phyloP scores from a whole-genome alignment of 2,113 vertebrate species.

The Aegotheles bennettii region DNA sequence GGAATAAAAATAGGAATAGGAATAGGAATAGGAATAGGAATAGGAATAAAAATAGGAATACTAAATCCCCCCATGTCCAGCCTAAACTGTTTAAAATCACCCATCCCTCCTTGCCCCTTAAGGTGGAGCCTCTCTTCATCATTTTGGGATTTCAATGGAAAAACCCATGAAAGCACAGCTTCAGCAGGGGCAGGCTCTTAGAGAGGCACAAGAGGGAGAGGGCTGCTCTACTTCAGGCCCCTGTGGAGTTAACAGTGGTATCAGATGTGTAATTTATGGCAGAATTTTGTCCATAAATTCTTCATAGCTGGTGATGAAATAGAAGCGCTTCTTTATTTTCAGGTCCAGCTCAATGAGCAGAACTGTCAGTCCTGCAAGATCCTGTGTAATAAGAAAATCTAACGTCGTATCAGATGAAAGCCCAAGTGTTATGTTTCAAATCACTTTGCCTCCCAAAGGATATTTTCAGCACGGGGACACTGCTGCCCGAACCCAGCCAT shows the following conservation, averaged over 20 bases:
- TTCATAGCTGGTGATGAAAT: not conserved
- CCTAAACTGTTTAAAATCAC: not conserved
- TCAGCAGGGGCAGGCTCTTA: not conserved
- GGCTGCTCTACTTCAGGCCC: not conserved
- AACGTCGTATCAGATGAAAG: not conserved
- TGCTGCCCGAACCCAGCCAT: not conserved
- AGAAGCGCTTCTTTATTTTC: not conserved
- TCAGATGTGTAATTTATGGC: not conserved
- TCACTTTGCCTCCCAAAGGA: not conserved
- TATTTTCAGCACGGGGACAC: not conserved
- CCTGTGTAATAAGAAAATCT: not conserved
- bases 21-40: too few relatives aligned
- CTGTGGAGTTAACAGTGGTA: not conserved
- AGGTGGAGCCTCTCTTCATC: not conserved
- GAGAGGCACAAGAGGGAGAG: not conserved
- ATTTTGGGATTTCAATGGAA: not conserved
- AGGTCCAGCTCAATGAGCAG: slow-evolving; percentile 4
- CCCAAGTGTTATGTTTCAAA: not conserved
- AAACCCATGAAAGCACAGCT: not conserved
- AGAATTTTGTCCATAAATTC: not conserved
- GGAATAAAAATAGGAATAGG: too few relatives aligned
- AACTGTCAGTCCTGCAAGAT: not conserved
- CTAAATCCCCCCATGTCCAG: not conserved
- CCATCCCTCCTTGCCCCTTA: not conserved
- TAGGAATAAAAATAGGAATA: too few relatives aligned